Percentiles rank a stretch among this genome's conserved stretches.
Evolutionary conservation across 2,888 invertebrate species (phyloP).

Genomic region (Chrysotoxum bicinctum): DNA sequence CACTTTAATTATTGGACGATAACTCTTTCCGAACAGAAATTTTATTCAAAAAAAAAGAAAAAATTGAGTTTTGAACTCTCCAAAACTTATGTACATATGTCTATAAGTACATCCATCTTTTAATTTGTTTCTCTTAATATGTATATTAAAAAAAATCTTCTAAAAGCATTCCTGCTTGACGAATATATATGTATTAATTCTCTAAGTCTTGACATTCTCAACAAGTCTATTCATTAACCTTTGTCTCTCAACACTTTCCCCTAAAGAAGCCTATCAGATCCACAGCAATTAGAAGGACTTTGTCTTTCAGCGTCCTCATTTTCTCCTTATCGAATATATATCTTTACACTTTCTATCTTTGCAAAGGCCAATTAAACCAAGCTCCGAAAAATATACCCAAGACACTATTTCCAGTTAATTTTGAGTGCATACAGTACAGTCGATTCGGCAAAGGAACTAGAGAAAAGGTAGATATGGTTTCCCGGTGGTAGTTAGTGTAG

Average conservation of each 20-base stretch:
- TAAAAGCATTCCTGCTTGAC: no score
- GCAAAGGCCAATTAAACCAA: conserved; percentile 25
- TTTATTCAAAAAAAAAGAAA: no score
- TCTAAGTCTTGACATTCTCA: conserved; percentile 15
- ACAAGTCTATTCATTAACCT: conserved; percentile 15
- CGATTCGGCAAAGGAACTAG: background rate
- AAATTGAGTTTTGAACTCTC: no score
- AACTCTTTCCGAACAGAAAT: no score
- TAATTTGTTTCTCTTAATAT: no score
- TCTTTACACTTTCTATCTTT: background rate
- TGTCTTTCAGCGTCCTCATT: conserved; percentile 31
- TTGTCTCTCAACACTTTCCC: background rate
- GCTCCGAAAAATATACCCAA: conserved; percentile 49
- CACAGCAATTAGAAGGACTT: conserved; percentile 55
- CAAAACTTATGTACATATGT: no score
- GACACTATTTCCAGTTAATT: conserved; percentile 61
- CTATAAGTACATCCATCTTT: no score
- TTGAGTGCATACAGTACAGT: conserved; percentile 4
- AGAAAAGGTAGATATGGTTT: background rate
- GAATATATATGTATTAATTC: no score
- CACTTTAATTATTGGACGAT: no score
- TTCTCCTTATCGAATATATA: conserved; percentile 33
- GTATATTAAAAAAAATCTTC: no score
- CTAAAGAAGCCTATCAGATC: conserved; percentile 30
- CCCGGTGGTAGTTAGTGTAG: conserved; percentile 21